These are phyloP conservation scores for Melierax canorus DNA, from an alignment of 2,113 vertebrate genomes.

Conservation along the genomic window DNA sequence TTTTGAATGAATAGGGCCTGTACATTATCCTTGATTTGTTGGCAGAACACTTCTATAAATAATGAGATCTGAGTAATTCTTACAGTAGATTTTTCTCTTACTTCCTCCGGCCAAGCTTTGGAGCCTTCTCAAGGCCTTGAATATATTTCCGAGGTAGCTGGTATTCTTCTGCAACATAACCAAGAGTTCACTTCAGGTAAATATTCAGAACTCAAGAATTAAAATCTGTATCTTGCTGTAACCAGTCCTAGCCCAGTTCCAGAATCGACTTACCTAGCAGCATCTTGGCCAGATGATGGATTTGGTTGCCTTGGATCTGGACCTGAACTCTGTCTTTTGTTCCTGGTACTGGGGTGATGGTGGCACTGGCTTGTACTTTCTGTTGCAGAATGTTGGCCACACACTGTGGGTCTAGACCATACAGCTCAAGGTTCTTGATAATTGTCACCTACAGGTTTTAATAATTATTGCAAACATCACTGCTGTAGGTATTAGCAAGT, in stretches of 20 bases:
- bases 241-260: background rate
- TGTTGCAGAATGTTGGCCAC: constrained; percentile 84
- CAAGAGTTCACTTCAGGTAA: background rate
- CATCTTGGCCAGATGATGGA: constrained; percentile 84
- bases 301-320: constrained; percentile 95
- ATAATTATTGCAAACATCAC: background rate
- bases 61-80: background rate
- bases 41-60: background rate
- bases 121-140: constrained; percentile 89
- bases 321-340: constrained; percentile 87
- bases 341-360: constrained; percentile 79
- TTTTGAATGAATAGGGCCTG: background rate
- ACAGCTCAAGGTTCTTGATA: constrained; percentile 92
- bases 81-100: constrained; percentile 1
- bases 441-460: constrained; percentile 82
- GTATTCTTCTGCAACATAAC: constrained; percentile 85
- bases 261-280: constrained; percentile 80
- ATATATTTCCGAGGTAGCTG: constrained; percentile 88
- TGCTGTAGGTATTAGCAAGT: background rate
- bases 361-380: constrained; percentile 89
- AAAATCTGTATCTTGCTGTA: background rate
- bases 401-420: constrained; percentile 83
- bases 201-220: background rate
- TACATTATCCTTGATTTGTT: background rate
- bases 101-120: constrained; percentile 87